Evolutionary conservation across 2,888 invertebrate genomes (phyloP).

Genomic region (Rhaphigaster nebulosa): DNA sequence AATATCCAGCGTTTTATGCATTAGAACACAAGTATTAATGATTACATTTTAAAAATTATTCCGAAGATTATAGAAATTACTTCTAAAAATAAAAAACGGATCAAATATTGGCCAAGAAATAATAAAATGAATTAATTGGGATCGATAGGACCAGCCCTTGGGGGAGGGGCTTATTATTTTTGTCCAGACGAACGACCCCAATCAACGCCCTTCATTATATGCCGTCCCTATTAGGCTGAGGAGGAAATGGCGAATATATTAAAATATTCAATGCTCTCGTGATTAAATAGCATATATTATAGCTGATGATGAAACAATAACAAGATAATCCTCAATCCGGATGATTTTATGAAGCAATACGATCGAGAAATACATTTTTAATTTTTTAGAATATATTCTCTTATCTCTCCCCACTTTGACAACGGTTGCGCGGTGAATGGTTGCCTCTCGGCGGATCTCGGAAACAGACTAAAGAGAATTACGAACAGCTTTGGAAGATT

Average conservation of each 20-base stretch:
- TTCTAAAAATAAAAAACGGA: not conserved
- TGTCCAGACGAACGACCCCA: slow-evolving; percentile 38
- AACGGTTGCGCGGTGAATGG: no score
- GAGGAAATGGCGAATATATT: not conserved
- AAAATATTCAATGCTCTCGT: not conserved
- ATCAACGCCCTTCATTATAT: slow-evolving; percentile 7
- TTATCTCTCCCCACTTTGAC: no score
- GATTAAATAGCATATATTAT: not conserved
- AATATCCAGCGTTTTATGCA: no score
- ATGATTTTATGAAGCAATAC: not conserved
- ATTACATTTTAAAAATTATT: not conserved
- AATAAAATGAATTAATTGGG: not conserved
- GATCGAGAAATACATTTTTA: not conserved
- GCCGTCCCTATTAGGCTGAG: not conserved
- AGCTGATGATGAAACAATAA: not conserved
- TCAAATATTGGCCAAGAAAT: not conserved
- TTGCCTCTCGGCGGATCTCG: no score
- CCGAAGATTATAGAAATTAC: not conserved
- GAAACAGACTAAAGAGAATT: no score
- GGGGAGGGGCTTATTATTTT: slow-evolving; percentile 32
- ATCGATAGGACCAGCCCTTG: not conserved
- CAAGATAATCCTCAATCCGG: not conserved
- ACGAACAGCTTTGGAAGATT: no score
- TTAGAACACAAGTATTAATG: no score
- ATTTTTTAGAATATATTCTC: no score